Evolutionary conservation across 2,888 invertebrate genomes (phyloP), one percentile per base, ranked within the genome.

Genomic region (Tetropium fuscum): DNA sequence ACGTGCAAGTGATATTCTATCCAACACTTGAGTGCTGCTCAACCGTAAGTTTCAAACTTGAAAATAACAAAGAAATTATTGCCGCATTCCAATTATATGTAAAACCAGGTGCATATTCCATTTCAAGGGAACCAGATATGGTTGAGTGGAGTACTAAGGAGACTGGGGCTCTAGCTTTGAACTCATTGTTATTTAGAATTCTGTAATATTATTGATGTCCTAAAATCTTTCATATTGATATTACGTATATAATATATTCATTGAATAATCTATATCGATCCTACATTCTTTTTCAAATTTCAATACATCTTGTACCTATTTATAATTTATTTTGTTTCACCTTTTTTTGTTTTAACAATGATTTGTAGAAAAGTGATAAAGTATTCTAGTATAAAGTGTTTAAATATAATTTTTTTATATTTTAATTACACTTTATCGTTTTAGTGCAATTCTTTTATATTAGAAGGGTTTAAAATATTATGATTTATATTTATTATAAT

Each of bases 131-230:
- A 53, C 55, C 67, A 1, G 73, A 74, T 53, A 49, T 86, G 8
- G 38, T 66, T 13, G 90, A 90, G 76, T 91, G 91, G 91, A 87
- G 88, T 49, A 90, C 90, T 11, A 91, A 91, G 78, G 91, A 91
- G 80, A 84, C 88, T 34, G 90, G 90, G 3, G 88, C 90, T 18
- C 87, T 89, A 19, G 85, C 87, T 54, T 83, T 91, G 41, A 84
- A 88, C 69, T 87, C 88, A 1, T 82, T 91, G 45, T 81, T 91
- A 25, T 81, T 90, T 65, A 81, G 82, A 70, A 78, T 84, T 41
- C 53, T 47, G 19, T 55, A 61, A 18, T 13, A 13, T 5, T 13
- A 15, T 2, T 6, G n/a, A 32, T 13, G 11, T 7, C 15, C 34
- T 2, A 34, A 2, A 34, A 13, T 7, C 34, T n/a, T n/a, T n/a